Evolutionary conservation across 2,888 invertebrate genomes (phyloP), one percentile per base, ranked within the genome.

Genomic region (Agapostemon virescens): DNA sequence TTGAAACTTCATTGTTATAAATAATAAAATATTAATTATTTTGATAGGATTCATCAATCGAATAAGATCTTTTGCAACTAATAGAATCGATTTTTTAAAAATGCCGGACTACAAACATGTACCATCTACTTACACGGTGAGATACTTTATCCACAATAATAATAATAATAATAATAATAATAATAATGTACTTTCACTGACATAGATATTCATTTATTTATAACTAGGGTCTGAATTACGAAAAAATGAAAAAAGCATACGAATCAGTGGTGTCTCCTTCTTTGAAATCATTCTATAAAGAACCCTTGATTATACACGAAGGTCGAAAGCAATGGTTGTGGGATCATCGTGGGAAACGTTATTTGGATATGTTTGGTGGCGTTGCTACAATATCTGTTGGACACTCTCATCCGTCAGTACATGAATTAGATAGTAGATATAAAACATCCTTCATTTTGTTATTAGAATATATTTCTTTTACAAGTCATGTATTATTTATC

Each of bases 331-430:
- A 99, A 93, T 99, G 97, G 96, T 93, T 99, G 7, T 99, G 95
- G 93, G 98, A 99, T 92, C 95, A 96, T 84, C 94, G 95, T 73
- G 98, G 98, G 5, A 95, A 94, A 84, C 94, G 98, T 88, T 99
- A 98, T 93, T 94, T 99, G 84, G 99, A 99, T 92, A 95, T 99
- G 94, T 98, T 98, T 91, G 99, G 96, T 7, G 99, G 99, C 11
- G 99, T 99, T 87, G 98, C 98, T 23, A 99, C 99, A 0, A 97
- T 99, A 55, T 98, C 98, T 73, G 98, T 99, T 2, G 99, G 99
- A 33, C 99, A 99, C 92, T 98, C 98, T 91, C 99, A 99, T 94
- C 98, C 99, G 98, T 98, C 94, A 96, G 97, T 95, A 30, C 5
- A 67, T 26, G 6, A 4, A 33, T 69, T 69, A 9, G 1, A 17